phyloP scores from a whole-genome alignment of 2,797 vertebrate species.

The Manis crassicaudata region DNA sequence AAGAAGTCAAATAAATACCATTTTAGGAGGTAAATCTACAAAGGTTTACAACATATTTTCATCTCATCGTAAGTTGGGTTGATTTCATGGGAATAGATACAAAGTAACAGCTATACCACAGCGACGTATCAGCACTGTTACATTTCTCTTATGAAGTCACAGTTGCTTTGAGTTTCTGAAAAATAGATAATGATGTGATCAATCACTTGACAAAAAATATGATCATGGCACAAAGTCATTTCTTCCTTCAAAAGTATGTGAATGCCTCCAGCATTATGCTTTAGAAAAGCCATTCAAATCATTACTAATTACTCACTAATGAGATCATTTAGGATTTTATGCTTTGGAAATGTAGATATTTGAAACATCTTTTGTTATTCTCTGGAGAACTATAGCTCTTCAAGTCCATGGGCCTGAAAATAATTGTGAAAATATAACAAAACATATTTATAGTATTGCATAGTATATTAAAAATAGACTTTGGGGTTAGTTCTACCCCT shows the following conservation, averaged over 20 bases:
- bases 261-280: background rate
- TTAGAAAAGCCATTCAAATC: background rate
- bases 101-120: background rate
- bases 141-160: background rate
- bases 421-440: background rate
- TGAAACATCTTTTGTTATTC: background rate
- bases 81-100: background rate
- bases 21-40: background rate
- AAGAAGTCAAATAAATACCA: background rate
- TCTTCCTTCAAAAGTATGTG: background rate
- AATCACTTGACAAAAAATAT: background rate
- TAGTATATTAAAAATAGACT: background rate
- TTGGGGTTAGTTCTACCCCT: background rate
- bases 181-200: background rate
- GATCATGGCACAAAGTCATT: background rate
- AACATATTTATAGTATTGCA: background rate
- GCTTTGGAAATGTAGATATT: background rate
- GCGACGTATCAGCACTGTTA: background rate
- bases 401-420: background rate
- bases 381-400: background rate
- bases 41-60: constrained; percentile 14
- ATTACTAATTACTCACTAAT: background rate
- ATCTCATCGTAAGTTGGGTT: background rate
- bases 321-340: background rate
- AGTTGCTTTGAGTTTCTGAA: background rate